phyloP scores from a whole-genome alignment of 2,113 vertebrate genomes.

The Cryptomyrus ogoouensis region DNA sequence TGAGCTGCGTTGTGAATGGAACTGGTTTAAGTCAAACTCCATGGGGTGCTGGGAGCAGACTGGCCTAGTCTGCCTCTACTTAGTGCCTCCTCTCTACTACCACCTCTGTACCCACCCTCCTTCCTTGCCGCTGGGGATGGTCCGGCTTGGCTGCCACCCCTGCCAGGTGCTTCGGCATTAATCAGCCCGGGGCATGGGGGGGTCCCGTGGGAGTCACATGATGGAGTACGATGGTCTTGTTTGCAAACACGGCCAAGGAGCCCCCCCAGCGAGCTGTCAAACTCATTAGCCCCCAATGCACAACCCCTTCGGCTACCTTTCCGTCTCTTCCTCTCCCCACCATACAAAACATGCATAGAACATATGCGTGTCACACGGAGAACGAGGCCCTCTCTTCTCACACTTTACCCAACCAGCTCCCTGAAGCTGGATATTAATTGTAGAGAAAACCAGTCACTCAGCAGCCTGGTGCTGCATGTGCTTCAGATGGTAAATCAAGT shows the following conservation, averaged over 20 bases:
- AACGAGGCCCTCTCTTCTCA: background rate
- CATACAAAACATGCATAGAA: conserved; percentile 14
- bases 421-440: conserved; percentile 51
- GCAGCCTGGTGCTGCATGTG: conserved; percentile 45
- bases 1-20: background rate
- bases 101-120: conserved; percentile 12
- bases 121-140: conserved; percentile 53
- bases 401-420: conserved; percentile 24
- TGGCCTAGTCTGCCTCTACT: background rate
- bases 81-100: background rate
- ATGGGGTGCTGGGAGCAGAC: conserved; percentile 21
- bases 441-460: conserved; percentile 45
- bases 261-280: conserved; percentile 53
- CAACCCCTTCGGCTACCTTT: conserved; percentile 31
- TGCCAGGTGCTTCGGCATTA: conserved; percentile 65
- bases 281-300: conserved; percentile 50
- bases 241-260: conserved; percentile 66
- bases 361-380: background rate
- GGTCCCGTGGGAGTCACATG: conserved; percentile 61
- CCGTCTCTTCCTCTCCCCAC: conserved; percentile 36
- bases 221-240: conserved; percentile 74
- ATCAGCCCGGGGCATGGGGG: conserved; percentile 60
- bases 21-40: background rate
- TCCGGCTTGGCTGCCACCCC: conserved; percentile 60
- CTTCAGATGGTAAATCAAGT: conserved; percentile 35